Base-by-base conservation (phyloP, 2,888 invertebrate genomes). In the Drosophila picticornis region DNA sequence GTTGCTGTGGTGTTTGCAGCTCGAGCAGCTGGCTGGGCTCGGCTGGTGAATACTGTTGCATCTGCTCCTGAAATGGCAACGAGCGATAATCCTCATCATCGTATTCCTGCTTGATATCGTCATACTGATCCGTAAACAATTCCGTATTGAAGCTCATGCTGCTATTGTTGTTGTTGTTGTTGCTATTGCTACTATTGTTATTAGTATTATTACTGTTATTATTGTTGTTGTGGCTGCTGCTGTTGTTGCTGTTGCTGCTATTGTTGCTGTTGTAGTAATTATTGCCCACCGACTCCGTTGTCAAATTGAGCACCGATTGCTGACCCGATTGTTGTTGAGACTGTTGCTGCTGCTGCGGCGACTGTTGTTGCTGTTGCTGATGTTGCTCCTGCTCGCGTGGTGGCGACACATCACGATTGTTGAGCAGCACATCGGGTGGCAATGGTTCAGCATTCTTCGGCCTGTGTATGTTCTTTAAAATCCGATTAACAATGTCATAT, bases 391-490 rank as follows among this genome's bases (percentile, higher is more conserved):
- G 85, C 5, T 85, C 75, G 7, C 84, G 75, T 5, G 87, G 79
- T 7, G 91, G 91, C 22, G 92, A 89, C 59, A 91, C 83, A 65
- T 92, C 91, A 5, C 92, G 84, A 74, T 91, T 92, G 52, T 91
- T 91, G 19, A 89, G 86, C 68, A 92, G 53, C 1, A 90, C 91
- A 34, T 87, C 91, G 27, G 81, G 72, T 2, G 91, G 92, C 73
- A 92, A 60, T 0, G 91, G 91, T n/a, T 92, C 92, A 0, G 92
- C 92, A 62, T 92, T 84, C 61, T 89, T 89, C 7, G 91, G 90
- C 55, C 91, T 84, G 70, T 91, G 90, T 68, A 90, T 79, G 74
- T 92, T 92, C 65, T 89, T 92, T 4, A 92, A 74, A 50, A 92
- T 92, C 31, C 83, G 85, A 64, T 90, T 91, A 4, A 92, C 70